Evolutionary conservation across 1,140 invertebrate genomes (phyloP).

Genomic region (Hesperophylax magnus): DNA sequence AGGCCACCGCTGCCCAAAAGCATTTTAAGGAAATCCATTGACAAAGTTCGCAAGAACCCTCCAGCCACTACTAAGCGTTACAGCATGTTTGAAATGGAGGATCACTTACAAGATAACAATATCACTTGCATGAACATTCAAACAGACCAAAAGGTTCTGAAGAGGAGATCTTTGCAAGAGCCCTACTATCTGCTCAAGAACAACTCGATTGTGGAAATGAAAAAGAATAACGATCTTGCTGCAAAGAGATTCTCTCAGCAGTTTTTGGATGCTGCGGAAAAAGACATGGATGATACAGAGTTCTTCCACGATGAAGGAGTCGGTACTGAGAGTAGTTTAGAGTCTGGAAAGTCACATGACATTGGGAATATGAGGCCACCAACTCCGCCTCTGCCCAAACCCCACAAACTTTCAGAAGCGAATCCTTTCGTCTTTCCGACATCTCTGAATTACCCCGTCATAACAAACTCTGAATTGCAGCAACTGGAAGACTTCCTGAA

Average conservation of each 20-base stretch:
- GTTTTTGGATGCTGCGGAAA: constrained; percentile 68
- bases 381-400: constrained; percentile 68
- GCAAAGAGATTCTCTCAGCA: constrained; percentile 70
- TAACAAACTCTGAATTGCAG: constrained; percentile 76
- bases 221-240: constrained; percentile 75
- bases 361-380: constrained; percentile 68
- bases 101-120: constrained; percentile 69
- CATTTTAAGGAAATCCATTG: constrained; percentile 77
- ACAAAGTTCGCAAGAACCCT: constrained; percentile 71
- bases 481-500: constrained; percentile 83
- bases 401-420: constrained; percentile 56
- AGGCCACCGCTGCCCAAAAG: constrained; percentile 80
- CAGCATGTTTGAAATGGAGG: constrained; percentile 85
- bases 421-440: constrained; percentile 59
- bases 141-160: constrained; percentile 72
- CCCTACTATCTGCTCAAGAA: constrained; percentile 79
- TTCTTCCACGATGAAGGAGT: constrained; percentile 70
- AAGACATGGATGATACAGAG: constrained; percentile 69
- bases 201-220: constrained; percentile 69
- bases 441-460: constrained; percentile 59
- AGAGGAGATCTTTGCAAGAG: constrained; percentile 81
- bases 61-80: constrained; percentile 77
- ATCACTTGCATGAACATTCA: constrained; percentile 68
- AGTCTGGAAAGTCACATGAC: constrained; percentile 70
- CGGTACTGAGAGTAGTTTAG: constrained; percentile 69